phyloP scores from a whole-genome alignment of 1,140 invertebrate genomes.

The Diachasma alloeum region DNA sequence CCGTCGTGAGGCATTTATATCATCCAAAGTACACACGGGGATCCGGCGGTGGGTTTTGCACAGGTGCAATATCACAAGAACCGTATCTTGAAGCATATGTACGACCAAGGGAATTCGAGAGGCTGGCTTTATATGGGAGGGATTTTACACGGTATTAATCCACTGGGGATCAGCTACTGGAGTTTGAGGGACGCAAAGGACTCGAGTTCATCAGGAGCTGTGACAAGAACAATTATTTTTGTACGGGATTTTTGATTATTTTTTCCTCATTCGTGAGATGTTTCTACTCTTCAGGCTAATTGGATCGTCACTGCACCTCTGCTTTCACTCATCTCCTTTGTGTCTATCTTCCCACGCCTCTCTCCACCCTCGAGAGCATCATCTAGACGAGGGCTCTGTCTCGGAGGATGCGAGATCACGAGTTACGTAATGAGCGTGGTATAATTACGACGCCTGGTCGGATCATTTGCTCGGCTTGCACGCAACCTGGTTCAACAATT shows the following conservation, averaged over 20 bases:
- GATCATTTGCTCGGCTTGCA: neutral
- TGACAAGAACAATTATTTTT: no score
- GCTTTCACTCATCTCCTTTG: conserved; percentile 1
- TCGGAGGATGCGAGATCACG: neutral
- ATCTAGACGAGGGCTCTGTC: neutral
- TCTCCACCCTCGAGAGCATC: neutral
- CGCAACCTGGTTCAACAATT: neutral
- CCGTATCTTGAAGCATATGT: neutral
- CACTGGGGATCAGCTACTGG: no score
- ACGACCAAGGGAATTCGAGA: neutral
- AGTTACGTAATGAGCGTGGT: neutral
- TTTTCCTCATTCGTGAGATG: neutral
- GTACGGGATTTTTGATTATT: no score
- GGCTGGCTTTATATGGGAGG: no score
- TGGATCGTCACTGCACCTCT: neutral
- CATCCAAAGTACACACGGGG: neutral
- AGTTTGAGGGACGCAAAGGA: no score
- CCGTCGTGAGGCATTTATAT: conserved; percentile 11
- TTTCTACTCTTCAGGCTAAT: neutral
- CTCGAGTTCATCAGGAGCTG: no score
- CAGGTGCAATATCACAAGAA: conserved; percentile 19
- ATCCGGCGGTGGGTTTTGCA: neutral
- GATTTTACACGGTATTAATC: no score
- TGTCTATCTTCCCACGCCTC: conserved; percentile 4
- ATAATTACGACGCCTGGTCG: neutral